phyloP scores from a whole-genome alignment of 2,888 invertebrate genomes.

The Brassicogethes aeneus region DNA sequence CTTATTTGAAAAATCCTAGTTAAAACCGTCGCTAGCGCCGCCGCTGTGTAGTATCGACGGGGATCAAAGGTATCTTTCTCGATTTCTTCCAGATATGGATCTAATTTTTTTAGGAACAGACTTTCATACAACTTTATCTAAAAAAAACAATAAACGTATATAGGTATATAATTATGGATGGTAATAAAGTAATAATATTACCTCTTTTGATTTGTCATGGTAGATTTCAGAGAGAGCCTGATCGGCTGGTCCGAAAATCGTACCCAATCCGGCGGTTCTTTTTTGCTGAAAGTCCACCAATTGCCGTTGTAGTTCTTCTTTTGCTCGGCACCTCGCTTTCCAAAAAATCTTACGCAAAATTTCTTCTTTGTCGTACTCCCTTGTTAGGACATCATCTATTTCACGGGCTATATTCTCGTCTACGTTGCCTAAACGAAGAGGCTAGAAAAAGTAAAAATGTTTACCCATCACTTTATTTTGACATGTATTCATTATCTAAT shows the following conservation, averaged over 20 bases:
- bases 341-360: constrained; percentile 80
- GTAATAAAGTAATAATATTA: no score
- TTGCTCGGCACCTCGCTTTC: constrained; percentile 77
- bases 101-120: constrained; percentile 62
- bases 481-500: no score
- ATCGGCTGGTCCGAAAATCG: constrained; percentile 83
- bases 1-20: constrained; percentile 66
- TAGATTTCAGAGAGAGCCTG: constrained; percentile 68
- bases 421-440: constrained; percentile 66
- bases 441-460: constrained; percentile 47
- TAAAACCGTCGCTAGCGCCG: constrained; percentile 72
- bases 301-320: constrained; percentile 71
- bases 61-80: constrained; percentile 53
- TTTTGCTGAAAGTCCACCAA: constrained; percentile 77
- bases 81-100: constrained; percentile 55
- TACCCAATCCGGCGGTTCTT: constrained; percentile 79
- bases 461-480: no score
- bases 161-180: not conserved
- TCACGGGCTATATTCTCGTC: constrained; percentile 84
- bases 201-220: constrained; percentile 68
- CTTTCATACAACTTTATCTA: constrained; percentile 59
- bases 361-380: constrained; percentile 85
- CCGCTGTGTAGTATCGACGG: constrained; percentile 59
- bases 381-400: constrained; percentile 77
- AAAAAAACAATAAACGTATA: not conserved